Conservation (phyloP, 2,888 invertebrate genomes). For the Chironomus riparius region DNA sequence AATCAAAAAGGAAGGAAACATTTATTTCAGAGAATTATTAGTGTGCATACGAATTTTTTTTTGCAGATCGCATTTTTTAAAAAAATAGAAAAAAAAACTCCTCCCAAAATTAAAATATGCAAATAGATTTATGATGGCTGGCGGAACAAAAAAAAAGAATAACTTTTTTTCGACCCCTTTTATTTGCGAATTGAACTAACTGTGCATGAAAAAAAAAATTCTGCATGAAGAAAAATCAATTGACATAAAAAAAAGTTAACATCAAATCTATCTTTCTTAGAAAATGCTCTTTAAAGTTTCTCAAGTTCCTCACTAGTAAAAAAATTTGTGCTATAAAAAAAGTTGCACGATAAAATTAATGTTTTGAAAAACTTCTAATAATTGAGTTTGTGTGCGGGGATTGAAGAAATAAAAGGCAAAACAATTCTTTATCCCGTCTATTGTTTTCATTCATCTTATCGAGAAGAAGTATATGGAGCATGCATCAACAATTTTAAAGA, state of each 20-base stretch:
- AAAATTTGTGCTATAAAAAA: slow-evolving; percentile 6
- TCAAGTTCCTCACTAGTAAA: not conserved
- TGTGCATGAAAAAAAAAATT: not conserved
- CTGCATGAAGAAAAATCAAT: not conserved
- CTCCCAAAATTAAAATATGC: not conserved
- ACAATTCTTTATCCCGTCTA: too few relatives aligned
- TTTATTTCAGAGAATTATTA: slow-evolving; percentile 3
- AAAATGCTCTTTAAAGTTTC: not conserved
- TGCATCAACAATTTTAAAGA: slow-evolving; percentile 16
- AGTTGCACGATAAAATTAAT: slow-evolving; percentile 23
- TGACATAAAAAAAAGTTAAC: not conserved
- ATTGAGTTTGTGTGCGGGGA: slow-evolving; percentile 8
- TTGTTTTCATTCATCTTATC: too few relatives aligned
- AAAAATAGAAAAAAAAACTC: not conserved
- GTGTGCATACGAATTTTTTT: not conserved
- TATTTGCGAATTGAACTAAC: not conserved
- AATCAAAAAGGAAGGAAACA: slow-evolving; percentile 5
- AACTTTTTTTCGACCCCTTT: not conserved
- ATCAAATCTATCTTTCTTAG: not conserved
- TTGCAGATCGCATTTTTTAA: not conserved
- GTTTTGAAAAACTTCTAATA: slow-evolving; percentile 26
- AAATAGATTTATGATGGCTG: not conserved
- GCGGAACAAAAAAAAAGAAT: not conserved
- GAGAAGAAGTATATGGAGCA: slow-evolving; percentile 22
- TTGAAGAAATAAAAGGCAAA: too few relatives aligned